phyloP scores from a whole-genome alignment of 2,797 vertebrate genomes.

The Sebastes iracundus region DNA sequence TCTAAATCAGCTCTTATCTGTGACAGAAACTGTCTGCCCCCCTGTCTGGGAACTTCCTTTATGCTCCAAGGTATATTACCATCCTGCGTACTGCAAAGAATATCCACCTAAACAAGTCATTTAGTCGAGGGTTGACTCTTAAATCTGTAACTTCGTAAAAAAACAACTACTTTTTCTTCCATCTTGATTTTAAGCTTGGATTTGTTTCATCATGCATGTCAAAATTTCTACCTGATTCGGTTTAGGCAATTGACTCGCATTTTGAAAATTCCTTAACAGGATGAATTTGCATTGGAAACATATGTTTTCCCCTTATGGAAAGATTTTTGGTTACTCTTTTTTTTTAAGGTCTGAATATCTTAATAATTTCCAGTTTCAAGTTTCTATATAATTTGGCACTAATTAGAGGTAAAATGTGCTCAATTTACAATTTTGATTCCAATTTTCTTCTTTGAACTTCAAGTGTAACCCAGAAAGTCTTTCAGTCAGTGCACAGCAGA shows the following conservation, averaged over 20 bases:
- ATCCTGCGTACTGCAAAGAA: constrained; percentile 29
- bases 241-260: background rate
- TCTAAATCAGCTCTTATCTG: constrained; percentile 57
- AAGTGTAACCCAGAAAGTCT: background rate
- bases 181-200: background rate
- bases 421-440: background rate
- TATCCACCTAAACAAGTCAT: background rate
- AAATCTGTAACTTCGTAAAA: background rate
- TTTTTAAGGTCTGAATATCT: background rate
- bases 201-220: background rate
- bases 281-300: background rate
- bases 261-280: too few relatives aligned
- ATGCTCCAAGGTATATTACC: constrained; percentile 42
- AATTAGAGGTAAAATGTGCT: background rate
- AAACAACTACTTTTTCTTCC: fast-evolving
- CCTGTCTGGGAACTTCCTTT: constrained; percentile 48
- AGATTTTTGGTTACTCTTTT: background rate
- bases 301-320: background rate
- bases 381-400: background rate
- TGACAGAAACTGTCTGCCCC: constrained; percentile 51
- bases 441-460: background rate
- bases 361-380: background rate
- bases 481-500: background rate
- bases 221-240: background rate
- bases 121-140: background rate